These are phyloP conservation scores for Ciconia stormi DNA, from an alignment of 2,113 vertebrate species.

Conservation along the genomic window DNA sequence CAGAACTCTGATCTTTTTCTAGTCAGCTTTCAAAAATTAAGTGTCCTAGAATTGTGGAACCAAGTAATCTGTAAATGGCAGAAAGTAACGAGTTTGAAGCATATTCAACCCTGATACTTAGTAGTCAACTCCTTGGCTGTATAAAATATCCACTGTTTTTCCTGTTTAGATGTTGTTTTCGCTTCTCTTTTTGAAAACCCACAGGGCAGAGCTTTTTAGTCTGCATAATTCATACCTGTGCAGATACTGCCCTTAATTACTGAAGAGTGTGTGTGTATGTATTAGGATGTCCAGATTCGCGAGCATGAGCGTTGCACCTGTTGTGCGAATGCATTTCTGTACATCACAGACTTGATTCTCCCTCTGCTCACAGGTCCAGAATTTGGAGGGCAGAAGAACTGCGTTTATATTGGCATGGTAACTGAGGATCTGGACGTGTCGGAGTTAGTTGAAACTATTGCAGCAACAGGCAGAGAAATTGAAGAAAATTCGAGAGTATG, in stretches of 20 bases:
- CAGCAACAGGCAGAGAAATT: conserved; percentile 85
- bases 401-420: conserved; percentile 90
- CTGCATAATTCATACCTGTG: not conserved
- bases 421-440: conserved; percentile 86
- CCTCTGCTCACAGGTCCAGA: conserved; percentile 79
- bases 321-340: not conserved
- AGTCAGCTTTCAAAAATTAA: not conserved
- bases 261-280: not conserved
- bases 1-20: not conserved
- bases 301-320: not conserved
- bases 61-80: not conserved
- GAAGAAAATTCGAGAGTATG: conserved; percentile 93
- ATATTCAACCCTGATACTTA: not conserved
- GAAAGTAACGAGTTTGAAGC: not conserved
- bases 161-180: not conserved
- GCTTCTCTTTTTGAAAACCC: not conserved
- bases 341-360: not conserved
- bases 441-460: conserved; percentile 88
- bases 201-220: not conserved
- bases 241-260: not conserved
- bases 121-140: not conserved
- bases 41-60: not conserved
- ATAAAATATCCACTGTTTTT: not conserved
- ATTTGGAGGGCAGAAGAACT: conserved; percentile 83
- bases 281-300: not conserved